Evolutionary conservation across 2,888 invertebrate species (phyloP), one percentile per base, ranked within the genome.

Genomic region (Lithophane semibrunnea): DNA sequence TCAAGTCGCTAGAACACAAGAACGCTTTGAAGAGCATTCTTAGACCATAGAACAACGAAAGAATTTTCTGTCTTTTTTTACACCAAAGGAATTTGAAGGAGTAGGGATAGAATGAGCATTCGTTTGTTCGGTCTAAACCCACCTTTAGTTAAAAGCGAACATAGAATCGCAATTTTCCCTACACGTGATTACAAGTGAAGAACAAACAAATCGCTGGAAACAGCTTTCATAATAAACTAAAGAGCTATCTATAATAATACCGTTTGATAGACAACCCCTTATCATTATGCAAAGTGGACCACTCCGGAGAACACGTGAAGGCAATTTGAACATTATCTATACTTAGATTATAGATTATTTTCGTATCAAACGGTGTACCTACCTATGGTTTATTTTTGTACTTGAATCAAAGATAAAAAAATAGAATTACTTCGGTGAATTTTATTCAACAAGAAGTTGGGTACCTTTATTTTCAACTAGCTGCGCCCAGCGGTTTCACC

Each of bases 201-300:
- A 18, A 69, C 71, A 79, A 83, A 83, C 68, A 83, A 21, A 83
- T 60, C 44, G 12, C 29, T 79, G 44, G 29, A 54, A 61, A 67
- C 13, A n/a, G 70, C 58, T 72, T 54, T 74, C 29, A 49, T 56
- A 44, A 64, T 75, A 44, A 37, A 52, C 21, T 56, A 52, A 67
- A 44, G 44, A 72, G 58, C 13, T 65, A 73, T 74, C 58, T n/a
- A 3, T 80, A 82, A 68, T 67, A 52, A 63, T 79, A 77, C 21
- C 21, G 44, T 37, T 73, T 76, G 80, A 80, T 76, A 56, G 63
- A 75, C 60, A n/a, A 44, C 12, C 21, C 54, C 42, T 74, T 84
- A 83, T 84, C 82, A 74, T 63, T 84, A 84, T 69, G 83, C 65
- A 81, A 84, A 81, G 65, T 81, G 63, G 18, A 52, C 9, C 78